Percentiles rank a stretch among this genome's conserved stretches.
These are phyloP conservation scores for Chloropsis cyanopogon DNA, from an alignment of 2,113 vertebrate species.

Conservation along the genomic window DNA sequence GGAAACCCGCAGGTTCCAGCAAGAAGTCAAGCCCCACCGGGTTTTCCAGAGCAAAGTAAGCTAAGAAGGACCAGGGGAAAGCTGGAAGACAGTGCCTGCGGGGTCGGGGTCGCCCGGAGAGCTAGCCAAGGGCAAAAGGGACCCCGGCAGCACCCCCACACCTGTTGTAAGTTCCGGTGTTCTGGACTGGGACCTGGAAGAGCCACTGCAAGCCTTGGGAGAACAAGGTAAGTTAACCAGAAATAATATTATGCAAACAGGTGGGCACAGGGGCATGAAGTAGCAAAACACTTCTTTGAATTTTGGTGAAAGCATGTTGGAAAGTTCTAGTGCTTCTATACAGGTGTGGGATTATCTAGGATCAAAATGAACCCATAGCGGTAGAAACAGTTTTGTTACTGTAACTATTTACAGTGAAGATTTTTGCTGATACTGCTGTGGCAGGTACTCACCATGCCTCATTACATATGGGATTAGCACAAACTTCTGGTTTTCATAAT, in stretches of 20 bases:
- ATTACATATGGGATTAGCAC: neutral
- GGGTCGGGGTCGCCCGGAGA: too few relatives aligned
- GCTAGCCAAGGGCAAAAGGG: too few relatives aligned
- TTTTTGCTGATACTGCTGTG: neutral
- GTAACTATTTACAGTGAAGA: neutral
- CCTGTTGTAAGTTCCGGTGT: neutral
- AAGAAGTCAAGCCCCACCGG: too few relatives aligned
- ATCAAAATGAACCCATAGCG: neutral
- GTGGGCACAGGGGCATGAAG: neutral
- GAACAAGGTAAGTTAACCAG: neutral
- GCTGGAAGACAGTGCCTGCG: too few relatives aligned
- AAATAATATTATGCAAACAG: neutral
- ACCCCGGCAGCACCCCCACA: too few relatives aligned
- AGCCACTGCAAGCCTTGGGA: neutral
- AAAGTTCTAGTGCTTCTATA: neutral
- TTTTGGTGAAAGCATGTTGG: fast-evolving
- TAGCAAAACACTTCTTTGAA: neutral
- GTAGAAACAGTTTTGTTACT: neutral
- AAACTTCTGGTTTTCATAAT: neutral
- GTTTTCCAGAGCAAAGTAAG: too few relatives aligned
- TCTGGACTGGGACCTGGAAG: neutral
- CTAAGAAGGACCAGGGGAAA: too few relatives aligned
- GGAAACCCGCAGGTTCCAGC: too few relatives aligned
- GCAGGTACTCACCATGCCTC: neutral
- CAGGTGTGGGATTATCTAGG: neutral